Conservation (phyloP, 2,888 invertebrate genomes). For the Zeuzera pyrina region DNA sequence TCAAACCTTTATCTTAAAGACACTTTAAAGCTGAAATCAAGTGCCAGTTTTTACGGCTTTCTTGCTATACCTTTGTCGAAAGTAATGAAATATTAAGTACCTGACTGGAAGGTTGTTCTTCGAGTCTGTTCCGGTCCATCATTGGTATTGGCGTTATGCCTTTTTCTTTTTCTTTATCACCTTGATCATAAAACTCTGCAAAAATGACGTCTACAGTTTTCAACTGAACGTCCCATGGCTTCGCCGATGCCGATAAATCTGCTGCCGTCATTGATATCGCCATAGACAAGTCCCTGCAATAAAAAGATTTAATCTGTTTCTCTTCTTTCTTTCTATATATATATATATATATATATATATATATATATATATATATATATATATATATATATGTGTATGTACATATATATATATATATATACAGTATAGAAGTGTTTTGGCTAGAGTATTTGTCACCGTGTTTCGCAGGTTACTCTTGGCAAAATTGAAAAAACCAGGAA, state of each 20-base stretch:
- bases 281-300: conserved; percentile 74
- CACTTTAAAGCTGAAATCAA: too few species aligned
- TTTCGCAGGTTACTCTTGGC: neutral
- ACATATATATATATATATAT: too few species aligned
- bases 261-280: conserved; percentile 89
- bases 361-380: too few species aligned
- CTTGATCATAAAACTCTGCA: conserved; percentile 86
- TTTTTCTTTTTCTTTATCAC: conserved; percentile 79
- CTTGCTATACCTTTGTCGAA: too few species aligned
- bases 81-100: conserved; percentile 40
- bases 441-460: neutral
- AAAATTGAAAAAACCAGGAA: too few species aligned
- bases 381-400: too few species aligned
- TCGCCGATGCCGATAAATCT: conserved; percentile 87
- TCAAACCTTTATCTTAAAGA: too few species aligned
- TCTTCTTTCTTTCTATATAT: too few species aligned
- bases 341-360: too few species aligned
- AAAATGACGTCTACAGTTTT: conserved; percentile 87
- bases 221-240: conserved; percentile 87
- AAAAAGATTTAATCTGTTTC: conserved; percentile 19
- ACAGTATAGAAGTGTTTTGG: neutral
- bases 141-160: conserved; percentile 84
- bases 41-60: too few species aligned
- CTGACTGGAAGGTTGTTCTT: conserved; percentile 84
- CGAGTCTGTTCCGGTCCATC: conserved; percentile 83